phyloP scores from a whole-genome alignment of 2,113 vertebrate genomes.

The Brachyhypopomus gauderio region DNA sequence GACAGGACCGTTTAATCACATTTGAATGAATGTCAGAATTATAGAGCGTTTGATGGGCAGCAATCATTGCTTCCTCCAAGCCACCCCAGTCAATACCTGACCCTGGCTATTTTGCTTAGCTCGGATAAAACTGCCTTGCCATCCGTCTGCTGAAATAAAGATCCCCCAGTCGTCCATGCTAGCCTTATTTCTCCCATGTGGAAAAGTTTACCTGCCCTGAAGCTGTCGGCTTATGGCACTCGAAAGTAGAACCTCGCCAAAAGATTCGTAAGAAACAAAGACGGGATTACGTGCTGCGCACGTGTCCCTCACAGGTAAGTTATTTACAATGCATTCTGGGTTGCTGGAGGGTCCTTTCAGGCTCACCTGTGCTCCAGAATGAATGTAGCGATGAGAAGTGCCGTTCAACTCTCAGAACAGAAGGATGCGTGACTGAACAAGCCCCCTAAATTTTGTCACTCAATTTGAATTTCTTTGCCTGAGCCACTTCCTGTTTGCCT shows the following conservation, averaged over 20 bases:
- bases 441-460: neutral
- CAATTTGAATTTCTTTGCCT: neutral
- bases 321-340: neutral
- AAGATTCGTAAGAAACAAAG: neutral
- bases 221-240: neutral
- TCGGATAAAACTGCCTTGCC: slow-evolving; percentile 3
- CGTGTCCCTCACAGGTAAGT: too few relatives aligned
- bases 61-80: slow-evolving; percentile 32
- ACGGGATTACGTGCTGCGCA: neutral
- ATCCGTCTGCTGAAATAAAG: slow-evolving; percentile 32
- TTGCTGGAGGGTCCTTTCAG: too few relatives aligned
- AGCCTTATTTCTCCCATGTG: slow-evolving; percentile 11
- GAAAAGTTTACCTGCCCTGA: neutral
- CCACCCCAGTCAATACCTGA: slow-evolving; percentile 10
- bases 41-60: slow-evolving; percentile 18
- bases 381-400: too few relatives aligned
- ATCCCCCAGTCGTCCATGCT: neutral
- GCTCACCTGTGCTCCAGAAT: too few relatives aligned
- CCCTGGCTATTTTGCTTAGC: slow-evolving; percentile 17
- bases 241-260: neutral
- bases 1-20: slow-evolving; percentile 39
- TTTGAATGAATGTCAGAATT: slow-evolving; percentile 40
- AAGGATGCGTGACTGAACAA: too few relatives aligned
- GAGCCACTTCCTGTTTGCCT: neutral
- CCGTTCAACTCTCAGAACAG: too few relatives aligned